These are phyloP conservation scores for Caenorhabditis drosophilae DNA, from an alignment of 2,888 invertebrate genomes.

Conservation along the genomic window DNA sequence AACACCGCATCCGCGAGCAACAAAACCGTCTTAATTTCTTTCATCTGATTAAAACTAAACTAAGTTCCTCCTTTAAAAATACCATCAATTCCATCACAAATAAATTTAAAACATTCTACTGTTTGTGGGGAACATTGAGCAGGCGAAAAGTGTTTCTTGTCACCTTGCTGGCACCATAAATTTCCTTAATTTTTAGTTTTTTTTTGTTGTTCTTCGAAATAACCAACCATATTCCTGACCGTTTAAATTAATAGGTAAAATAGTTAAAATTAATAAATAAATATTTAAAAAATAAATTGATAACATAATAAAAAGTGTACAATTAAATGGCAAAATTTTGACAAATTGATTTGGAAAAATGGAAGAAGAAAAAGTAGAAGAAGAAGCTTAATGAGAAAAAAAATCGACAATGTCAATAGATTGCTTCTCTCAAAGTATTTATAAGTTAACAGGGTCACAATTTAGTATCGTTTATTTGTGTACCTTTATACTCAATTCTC, in stretches of 20 bases:
- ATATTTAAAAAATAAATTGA: constrained; percentile 11
- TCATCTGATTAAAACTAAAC: too few species aligned
- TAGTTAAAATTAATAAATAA: constrained; percentile 8
- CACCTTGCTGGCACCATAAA: constrained; percentile 53
- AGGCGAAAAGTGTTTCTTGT: constrained; percentile 35
- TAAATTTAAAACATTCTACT: constrained; percentile 53
- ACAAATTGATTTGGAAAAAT: neutral
- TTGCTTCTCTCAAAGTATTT: neutral
- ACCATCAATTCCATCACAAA: constrained; percentile 45
- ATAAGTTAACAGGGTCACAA: neutral
- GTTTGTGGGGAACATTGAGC: constrained; percentile 45
- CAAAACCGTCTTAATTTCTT: constrained; percentile 54
- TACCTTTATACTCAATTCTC: too few species aligned
- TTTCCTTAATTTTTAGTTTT: constrained; percentile 15
- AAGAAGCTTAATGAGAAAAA: neutral
- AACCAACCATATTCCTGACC: neutral
- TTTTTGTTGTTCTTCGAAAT: neutral
- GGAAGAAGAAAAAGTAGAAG: neutral
- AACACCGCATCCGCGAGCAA: constrained; percentile 55
- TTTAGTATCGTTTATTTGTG: constrained; percentile 2
- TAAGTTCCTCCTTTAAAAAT: neutral
- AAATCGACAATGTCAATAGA: constrained; percentile 28
- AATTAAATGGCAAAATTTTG: constrained; percentile 10
- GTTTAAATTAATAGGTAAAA: constrained; percentile 1
- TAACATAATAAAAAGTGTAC: constrained; percentile 2